A percentile compares a stretch with the other conserved stretches of the same genome.
Conservation (phyloP, 2,888 invertebrate species). For the Polydrusus cervinus region DNA sequence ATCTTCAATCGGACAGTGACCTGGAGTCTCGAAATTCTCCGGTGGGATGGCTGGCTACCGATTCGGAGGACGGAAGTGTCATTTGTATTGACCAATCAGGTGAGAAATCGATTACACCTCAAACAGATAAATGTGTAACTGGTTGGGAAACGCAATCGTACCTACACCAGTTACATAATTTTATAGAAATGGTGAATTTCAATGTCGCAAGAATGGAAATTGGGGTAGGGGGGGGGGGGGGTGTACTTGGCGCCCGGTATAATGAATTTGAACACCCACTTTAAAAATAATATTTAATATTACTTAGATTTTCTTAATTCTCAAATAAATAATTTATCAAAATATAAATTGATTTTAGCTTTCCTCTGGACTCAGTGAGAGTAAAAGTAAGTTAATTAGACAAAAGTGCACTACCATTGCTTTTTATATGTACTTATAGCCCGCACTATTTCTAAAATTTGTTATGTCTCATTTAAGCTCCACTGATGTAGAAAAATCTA, state of each 20-base stretch:
- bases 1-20: constrained; percentile 82
- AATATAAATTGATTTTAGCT: constrained; percentile 39
- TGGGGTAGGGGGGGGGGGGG: too few species aligned
- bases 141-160: too few species aligned
- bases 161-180: too few species aligned
- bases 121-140: not conserved
- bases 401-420: not conserved
- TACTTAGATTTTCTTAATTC: not conserved
- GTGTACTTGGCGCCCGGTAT: too few species aligned
- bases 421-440: too few species aligned
- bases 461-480: not conserved
- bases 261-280: constrained; percentile 42
- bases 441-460: too few species aligned
- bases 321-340: constrained; percentile 4
- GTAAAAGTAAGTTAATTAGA: constrained; percentile 31
- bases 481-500: too few species aligned
- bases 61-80: constrained; percentile 89
- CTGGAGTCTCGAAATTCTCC: constrained; percentile 69
- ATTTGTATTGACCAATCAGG: constrained; percentile 78
- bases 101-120: constrained; percentile 55
- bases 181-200: too few species aligned
- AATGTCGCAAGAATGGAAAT: too few species aligned
- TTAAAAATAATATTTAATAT: not conserved
- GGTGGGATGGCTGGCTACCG: constrained; percentile 74
- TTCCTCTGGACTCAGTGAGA: constrained; percentile 12